Percentiles rank a stretch among this genome's conserved stretches.
phyloP scores from a whole-genome alignment of 2,113 vertebrate species.

The Calidris pugnax region DNA sequence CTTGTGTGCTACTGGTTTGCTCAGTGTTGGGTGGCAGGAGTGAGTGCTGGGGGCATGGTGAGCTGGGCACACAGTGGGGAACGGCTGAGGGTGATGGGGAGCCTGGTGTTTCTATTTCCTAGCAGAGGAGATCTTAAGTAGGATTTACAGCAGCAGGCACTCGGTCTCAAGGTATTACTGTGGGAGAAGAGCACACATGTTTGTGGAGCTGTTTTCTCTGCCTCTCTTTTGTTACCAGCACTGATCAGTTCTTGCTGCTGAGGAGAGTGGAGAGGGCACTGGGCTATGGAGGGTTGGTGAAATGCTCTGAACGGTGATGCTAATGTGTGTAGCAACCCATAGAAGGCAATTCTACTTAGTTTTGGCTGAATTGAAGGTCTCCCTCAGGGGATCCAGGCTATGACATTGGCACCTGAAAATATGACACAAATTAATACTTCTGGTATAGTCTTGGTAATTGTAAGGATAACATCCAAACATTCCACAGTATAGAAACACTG shows the following conservation, averaged over 20 bases:
- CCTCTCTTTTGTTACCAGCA: neutral
- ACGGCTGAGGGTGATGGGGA: accelerated
- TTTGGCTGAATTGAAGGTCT: neutral
- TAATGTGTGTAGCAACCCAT: neutral
- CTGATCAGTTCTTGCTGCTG: neutral
- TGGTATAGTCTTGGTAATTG: neutral
- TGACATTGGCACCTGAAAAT: neutral
- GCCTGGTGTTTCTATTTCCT: neutral
- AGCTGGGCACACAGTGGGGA: neutral
- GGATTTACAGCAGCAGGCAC: neutral
- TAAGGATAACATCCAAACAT: neutral
- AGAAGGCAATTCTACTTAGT: neutral
- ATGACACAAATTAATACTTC: neutral
- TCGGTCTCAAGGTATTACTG: neutral
- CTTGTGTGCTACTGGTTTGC: neutral
- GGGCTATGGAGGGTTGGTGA: neutral
- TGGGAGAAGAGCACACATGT: neutral
- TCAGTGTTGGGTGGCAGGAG: accelerated
- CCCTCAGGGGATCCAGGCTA: neutral
- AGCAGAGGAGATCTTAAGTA: neutral
- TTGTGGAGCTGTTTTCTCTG: neutral
- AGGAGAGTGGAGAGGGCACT: neutral
- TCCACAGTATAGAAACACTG: neutral
- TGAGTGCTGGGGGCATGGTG: neutral
- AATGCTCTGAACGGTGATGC: neutral